Conservation (phyloP, 2,888 invertebrate species). For the Epistrophe eligans region DNA sequence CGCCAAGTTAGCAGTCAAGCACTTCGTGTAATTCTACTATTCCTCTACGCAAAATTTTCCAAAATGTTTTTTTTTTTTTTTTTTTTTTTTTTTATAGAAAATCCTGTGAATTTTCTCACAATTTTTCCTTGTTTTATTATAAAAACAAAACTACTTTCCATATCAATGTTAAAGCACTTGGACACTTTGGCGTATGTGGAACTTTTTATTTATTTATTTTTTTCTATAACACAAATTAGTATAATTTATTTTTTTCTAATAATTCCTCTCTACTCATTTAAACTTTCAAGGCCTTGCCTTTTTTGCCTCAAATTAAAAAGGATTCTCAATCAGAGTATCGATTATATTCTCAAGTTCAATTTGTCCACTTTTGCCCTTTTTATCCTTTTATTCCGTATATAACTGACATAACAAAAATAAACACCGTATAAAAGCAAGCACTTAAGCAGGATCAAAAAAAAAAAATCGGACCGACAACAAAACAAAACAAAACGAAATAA, state of each 20-base stretch:
- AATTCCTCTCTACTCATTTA: background rate
- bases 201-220: background rate
- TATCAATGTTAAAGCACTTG: too few species aligned
- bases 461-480: conserved; percentile 13
- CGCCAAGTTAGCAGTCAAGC: too few species aligned
- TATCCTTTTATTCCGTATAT: conserved; percentile 37
- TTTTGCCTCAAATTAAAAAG: conserved; percentile 56
- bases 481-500: background rate
- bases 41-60: too few species aligned
- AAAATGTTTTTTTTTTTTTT: too few species aligned
- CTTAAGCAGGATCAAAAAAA: conserved; percentile 63
- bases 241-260: background rate
- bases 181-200: background rate
- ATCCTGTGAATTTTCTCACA: too few species aligned
- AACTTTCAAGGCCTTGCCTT: background rate
- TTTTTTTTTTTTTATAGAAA: too few species aligned
- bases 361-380: conserved; percentile 55
- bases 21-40: too few species aligned
- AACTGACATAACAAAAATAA: conserved; percentile 64
- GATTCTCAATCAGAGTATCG: conserved; percentile 59
- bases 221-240: background rate
- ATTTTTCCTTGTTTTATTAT: too few species aligned
- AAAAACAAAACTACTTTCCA: too few species aligned
- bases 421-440: conserved; percentile 31
- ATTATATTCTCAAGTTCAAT: conserved; percentile 65